Percentiles rank a stretch among this genome's conserved stretches.
Evolutionary conservation across 2,113 vertebrate genomes (phyloP).

Genomic region (Solenodon paradoxus): DNA sequence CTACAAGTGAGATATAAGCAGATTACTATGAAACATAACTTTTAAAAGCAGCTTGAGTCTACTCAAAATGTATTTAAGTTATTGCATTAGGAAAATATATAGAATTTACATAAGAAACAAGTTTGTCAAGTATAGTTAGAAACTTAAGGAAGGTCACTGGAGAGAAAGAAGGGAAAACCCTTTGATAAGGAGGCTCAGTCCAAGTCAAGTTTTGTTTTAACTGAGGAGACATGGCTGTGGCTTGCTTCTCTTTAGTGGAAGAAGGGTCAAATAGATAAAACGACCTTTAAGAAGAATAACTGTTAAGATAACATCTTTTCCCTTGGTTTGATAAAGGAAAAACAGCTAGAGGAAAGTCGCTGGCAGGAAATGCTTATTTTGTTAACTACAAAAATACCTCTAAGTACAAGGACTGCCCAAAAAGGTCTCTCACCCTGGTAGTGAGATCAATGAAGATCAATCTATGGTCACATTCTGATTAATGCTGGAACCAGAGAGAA

Average conservation of each 20-base stretch:
- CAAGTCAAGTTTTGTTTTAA: constrained; percentile 16
- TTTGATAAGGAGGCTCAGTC: background rate
- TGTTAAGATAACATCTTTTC: background rate
- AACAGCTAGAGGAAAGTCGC: background rate
- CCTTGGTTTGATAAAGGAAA: background rate
- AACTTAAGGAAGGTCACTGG: background rate
- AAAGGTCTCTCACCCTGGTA: background rate
- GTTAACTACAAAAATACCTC: background rate
- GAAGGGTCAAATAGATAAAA: background rate
- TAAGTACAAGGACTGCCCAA: background rate
- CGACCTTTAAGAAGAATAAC: background rate
- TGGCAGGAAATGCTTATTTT: background rate
- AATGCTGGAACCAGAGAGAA: background rate
- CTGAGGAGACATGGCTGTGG: background rate
- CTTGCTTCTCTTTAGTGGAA: background rate
- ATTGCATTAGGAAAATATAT: background rate
- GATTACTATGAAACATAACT: background rate
- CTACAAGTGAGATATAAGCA: background rate
- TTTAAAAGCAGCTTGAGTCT: background rate
- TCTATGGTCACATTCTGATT: background rate
- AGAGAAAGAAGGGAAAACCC: background rate
- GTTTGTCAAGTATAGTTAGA: background rate
- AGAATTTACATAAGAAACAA: background rate
- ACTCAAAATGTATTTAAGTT: constrained; percentile 2
- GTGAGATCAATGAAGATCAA: background rate